Conservation (phyloP, 1,140 invertebrate species). For the Chymomyza costata region DNA sequence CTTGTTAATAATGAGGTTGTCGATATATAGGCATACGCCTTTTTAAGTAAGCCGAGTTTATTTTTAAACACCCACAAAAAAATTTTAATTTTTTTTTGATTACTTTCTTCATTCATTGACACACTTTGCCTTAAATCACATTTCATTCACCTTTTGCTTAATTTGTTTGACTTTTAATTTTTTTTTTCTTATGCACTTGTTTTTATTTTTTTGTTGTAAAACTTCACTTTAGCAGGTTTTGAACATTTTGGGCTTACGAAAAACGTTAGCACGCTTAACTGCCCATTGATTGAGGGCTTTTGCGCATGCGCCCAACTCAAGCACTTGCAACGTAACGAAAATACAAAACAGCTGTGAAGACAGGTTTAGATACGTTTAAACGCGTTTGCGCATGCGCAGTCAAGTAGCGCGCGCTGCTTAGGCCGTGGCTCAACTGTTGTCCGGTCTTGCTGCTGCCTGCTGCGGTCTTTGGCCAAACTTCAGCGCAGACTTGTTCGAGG, state of each 20-base stretch:
- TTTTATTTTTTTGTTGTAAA: slow-evolving; percentile 21
- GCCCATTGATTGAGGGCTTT: no score
- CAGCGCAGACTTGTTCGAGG: neutral
- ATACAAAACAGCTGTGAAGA: slow-evolving; percentile 1
- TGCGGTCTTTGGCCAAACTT: neutral
- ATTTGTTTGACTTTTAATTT: slow-evolving; percentile 19
- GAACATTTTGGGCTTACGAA: no score
- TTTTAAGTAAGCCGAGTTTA: slow-evolving; percentile 14
- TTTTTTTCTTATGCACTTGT: slow-evolving; percentile 29
- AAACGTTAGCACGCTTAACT: no score
- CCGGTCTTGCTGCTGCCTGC: no score
- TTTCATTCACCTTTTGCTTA: slow-evolving; percentile 55
- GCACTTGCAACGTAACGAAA: no score
- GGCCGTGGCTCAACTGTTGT: slow-evolving; percentile 30
- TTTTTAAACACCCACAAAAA: slow-evolving; percentile 12
- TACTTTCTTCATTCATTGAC: no score
- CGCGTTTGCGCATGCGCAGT: slow-evolving; percentile 52
- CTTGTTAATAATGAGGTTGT: slow-evolving; percentile 9
- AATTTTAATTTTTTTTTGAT: slow-evolving; percentile 15
- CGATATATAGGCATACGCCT: slow-evolving; percentile 10
- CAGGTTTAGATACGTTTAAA: no score
- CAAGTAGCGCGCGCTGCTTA: slow-evolving; percentile 34
- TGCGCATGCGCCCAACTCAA: no score
- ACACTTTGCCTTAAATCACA: no score
- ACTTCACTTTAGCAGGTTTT: no score